Base-by-base conservation (phyloP, 2,888 invertebrate species). In the Heterodera filipjevi region DNA sequence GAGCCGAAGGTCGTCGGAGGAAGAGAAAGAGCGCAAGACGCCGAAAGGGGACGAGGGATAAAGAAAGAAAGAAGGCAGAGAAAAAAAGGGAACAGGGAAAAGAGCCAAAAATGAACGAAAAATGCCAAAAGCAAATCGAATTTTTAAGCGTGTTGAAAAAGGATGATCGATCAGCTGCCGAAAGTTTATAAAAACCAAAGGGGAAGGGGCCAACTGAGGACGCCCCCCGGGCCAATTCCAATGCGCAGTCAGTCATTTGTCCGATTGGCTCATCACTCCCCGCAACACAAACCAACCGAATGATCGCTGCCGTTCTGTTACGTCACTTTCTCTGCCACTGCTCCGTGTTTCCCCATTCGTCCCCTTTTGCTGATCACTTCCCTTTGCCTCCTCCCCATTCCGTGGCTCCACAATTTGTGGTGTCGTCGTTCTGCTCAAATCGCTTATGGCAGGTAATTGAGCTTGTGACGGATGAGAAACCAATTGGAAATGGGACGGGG, bases 381-480 rank as follows among this genome's bases (percentile, higher is more conserved):
- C 27, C 59, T 27, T n/a, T 59, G 19, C n/a, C 3, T 2, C 59
- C 59, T 59, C 59, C 68, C 33, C 68, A 68, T 33, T 68, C 33
- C 33, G 5, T 19, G 68, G 68, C 35, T 68, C 68, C 22, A 68
- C 68, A 35, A 68, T 68, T 68, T 27, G 68, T 33, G 68, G 68
- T 6, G 68, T 68, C 35, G 68, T 35, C 33, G 33, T 27, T 32
- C 33, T 32, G 35, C 68, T 68, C 19, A 22, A 53, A 22, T 53
- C 49, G 59, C 27, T 53, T 1, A 19, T 59, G 59, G 59, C n/a
- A 27, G 59, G 5, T 59, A n/a, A 59, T 59, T 59, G 59, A 27
- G 5, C 59, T n/a, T n/a, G 59, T 27, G 27, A 59, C 59, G 59
- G 59, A 27, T 59, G 59, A 8, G 59, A 27, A 19, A 59, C 5